Conservation (phyloP, 1,140 invertebrate species). For the Dreissena rostriformis region DNA sequence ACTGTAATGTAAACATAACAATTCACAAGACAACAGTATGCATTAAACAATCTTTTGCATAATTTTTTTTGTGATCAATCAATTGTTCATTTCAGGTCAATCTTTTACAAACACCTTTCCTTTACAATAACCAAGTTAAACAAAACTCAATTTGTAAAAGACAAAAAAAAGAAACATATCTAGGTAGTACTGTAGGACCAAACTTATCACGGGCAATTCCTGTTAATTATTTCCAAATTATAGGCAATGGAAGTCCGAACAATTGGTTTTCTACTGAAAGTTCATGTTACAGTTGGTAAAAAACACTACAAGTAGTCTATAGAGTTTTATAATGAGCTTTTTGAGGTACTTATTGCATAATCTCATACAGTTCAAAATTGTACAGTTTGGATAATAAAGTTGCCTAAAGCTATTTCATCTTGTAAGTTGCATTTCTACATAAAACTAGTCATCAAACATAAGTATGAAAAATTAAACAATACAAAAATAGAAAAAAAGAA, state of each 20-base stretch:
- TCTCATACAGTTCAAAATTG: conserved; percentile 25
- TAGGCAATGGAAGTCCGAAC: background rate
- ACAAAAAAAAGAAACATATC: background rate
- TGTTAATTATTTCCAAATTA: background rate
- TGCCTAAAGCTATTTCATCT: conserved; percentile 40
- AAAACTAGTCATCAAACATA: background rate
- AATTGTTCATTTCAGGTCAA: background rate
- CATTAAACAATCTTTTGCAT: background rate
- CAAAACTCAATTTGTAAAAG: too few species aligned
- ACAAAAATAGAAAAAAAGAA: background rate
- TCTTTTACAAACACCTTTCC: background rate
- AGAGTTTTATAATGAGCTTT: background rate
- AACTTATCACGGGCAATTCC: background rate
- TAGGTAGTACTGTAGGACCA: background rate
- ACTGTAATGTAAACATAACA: background rate
- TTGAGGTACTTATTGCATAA: conserved; percentile 46
- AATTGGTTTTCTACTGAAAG: background rate
- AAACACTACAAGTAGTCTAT: background rate
- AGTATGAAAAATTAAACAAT: background rate
- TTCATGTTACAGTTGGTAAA: background rate
- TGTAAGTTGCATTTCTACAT: conserved; percentile 28
- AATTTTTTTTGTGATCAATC: background rate
- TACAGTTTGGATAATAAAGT: background rate
- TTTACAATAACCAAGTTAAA: too few species aligned
- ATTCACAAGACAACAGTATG: background rate